These are phyloP conservation scores for Acleris cristana DNA, from an alignment of 2,888 invertebrate species.

Conservation along the genomic window DNA sequence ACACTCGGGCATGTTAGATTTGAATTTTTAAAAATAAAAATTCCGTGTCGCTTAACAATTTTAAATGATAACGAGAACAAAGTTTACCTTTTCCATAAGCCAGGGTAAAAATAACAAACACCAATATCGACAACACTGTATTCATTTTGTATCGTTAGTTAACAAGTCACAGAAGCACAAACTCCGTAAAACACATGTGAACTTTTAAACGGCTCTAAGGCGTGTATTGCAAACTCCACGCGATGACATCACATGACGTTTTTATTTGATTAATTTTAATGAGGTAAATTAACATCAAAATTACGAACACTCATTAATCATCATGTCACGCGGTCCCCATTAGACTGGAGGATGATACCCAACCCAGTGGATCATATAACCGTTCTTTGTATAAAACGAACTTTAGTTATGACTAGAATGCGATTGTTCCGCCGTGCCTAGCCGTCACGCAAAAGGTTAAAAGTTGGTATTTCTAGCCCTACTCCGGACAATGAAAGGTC, in stretches of 20 bases:
- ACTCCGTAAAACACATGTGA: conserved; percentile 57
- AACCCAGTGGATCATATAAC: conserved; percentile 10
- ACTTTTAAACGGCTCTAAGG: conserved; percentile 55
- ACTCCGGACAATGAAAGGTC: conserved; percentile 42
- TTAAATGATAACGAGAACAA: background rate
- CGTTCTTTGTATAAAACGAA: too few species aligned
- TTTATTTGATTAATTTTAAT: conserved; percentile 64
- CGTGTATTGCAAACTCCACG: conserved; percentile 57
- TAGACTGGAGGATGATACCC: conserved; percentile 41
- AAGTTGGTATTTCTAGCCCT: conserved; percentile 49
- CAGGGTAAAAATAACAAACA: conserved; percentile 22
- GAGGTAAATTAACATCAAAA: conserved; percentile 63
- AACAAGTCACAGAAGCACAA: conserved; percentile 40
- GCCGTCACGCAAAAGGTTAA: conserved; percentile 47
- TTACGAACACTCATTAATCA: conserved; percentile 50
- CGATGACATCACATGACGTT: conserved; percentile 66
- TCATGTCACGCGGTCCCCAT: conserved; percentile 68
- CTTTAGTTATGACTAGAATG: too few species aligned
- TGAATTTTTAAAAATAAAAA: too few species aligned
- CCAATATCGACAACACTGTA: conserved; percentile 47
- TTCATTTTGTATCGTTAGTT: conserved; percentile 38
- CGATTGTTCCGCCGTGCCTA: too few species aligned
- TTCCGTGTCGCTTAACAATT: background rate
- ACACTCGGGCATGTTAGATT: too few species aligned
- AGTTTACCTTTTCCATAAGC: conserved; percentile 34